Evolutionary conservation across 2,113 vertebrate species (phyloP), one percentile per base, ranked within the genome.

Genomic region (Gymnobelideus leadbeateri): DNA sequence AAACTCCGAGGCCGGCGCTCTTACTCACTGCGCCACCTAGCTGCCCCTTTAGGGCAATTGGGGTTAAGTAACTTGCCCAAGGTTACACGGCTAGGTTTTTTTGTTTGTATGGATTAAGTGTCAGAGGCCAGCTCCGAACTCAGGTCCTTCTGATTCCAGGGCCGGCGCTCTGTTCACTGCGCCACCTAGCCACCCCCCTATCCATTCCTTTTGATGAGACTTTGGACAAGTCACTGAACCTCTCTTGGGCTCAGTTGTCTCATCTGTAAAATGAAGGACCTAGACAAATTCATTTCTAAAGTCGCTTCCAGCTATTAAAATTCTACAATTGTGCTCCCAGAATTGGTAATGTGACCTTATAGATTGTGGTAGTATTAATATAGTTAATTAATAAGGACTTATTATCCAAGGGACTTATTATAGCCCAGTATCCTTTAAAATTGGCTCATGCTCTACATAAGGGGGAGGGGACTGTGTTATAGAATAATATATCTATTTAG

Each of bases 401-500:
- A 89, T 55, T 25, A 89, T 54, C 49, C 89, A 93, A 43, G 93
- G 90, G 11, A 93, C 10, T 91, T 90, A 26, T 93, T 91, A 77
- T 57, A 90, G 2, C 55, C 89, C 92, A 95, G 7, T 94, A 37
- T 61, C 26, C 77, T 55, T 92, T 51, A 92, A 31, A 89, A 12
- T 94, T 96, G 51, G 4, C 89, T 84, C 37, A 23, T 95, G 28
- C 9, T 47, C 91, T 46, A 94, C 24, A 90, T 57, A 49, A 91
- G 51, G 94, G 9, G 51, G 54, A 93, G 7, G 25, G 25, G 51
- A 51, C 1, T 6, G 3, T 49, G 93, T 31, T 55, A 89, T 55
- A 96, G 21, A 91, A 95, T 50, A 91, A 46, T 61, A 21, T 91
- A 4, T 57, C 37, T 97, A 90, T 93, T 97, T 93, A 95, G 89